phyloP scores from a whole-genome alignment of 1,140 invertebrate genomes.

The Penaeus japonicus region DNA sequence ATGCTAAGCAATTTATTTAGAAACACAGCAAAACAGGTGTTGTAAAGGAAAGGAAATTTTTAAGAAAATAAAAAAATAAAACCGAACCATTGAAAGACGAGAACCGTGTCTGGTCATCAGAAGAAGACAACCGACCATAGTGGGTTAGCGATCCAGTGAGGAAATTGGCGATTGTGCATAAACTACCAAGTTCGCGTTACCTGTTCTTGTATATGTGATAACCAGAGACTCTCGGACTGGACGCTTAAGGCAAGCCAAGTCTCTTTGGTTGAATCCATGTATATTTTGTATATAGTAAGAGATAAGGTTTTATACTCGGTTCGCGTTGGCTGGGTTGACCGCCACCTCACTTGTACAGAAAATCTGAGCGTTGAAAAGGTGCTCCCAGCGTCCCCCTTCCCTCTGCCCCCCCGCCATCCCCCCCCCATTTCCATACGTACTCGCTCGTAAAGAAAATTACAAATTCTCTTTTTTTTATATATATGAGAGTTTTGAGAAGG shows the following conservation, averaged over 20 bases:
- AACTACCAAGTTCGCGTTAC: conserved; percentile 18
- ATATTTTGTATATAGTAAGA: conserved; percentile 52
- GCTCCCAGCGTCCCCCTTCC: background rate
- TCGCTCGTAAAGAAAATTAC: background rate
- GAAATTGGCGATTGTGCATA: background rate
- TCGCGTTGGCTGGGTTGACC: conserved; percentile 31
- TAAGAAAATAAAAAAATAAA: background rate
- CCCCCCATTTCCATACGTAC: background rate
- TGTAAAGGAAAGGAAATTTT: background rate
- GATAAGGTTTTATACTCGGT: conserved; percentile 48
- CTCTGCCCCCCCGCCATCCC: background rate
- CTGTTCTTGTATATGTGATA: conserved; percentile 46
- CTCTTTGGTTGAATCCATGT: conserved; percentile 22
- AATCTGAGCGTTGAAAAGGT: background rate
- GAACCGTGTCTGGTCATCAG: too few relatives aligned
- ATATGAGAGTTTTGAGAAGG: too few relatives aligned
- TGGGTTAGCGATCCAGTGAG: too few relatives aligned
- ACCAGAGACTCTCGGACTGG: conserved; percentile 10
- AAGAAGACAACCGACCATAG: too few relatives aligned
- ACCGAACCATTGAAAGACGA: background rate
- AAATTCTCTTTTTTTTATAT: background rate
- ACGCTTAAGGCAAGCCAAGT: background rate
- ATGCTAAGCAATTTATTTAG: conserved; percentile 23
- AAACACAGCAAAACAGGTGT: conserved; percentile 38
- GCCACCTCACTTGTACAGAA: conserved; percentile 50